Evolutionary conservation across 2,888 invertebrate genomes (phyloP).

Genomic region (Melanostoma mellinum): DNA sequence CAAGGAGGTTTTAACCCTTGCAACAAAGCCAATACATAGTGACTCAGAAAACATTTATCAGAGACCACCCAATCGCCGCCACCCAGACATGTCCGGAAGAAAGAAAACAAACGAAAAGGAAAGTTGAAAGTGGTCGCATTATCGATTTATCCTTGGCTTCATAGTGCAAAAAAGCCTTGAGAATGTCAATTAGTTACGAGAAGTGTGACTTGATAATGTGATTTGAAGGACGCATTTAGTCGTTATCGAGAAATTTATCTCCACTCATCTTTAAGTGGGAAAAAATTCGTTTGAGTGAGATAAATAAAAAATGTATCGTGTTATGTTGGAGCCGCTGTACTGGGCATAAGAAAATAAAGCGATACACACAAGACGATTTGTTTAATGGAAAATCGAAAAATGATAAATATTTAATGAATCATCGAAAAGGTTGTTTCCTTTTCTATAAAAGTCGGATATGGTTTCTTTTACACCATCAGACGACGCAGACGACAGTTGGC

Average conservation of each 20-base stretch:
- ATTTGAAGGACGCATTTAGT: constrained; percentile 48
- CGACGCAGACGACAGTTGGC: background rate
- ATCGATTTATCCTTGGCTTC: constrained; percentile 63
- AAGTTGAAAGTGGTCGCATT: constrained; percentile 58
- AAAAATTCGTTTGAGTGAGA: no score
- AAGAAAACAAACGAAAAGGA: constrained; percentile 52
- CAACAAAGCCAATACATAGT: constrained; percentile 23
- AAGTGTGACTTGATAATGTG: constrained; percentile 50
- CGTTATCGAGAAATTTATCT: constrained; percentile 42
- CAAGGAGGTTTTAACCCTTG: constrained; percentile 61
- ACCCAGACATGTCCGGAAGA: constrained; percentile 50
- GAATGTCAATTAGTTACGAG: constrained; percentile 53
- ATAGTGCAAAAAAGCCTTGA: constrained; percentile 55
- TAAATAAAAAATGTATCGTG: no score
- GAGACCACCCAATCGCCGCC: constrained; percentile 45
- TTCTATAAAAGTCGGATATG: constrained; percentile 12
- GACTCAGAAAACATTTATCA: constrained; percentile 65
- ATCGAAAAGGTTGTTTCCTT: constrained; percentile 5
- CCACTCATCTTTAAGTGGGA: background rate
- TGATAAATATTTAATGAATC: no score
- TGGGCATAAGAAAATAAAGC: no score
- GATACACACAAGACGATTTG: no score
- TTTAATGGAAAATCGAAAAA: no score
- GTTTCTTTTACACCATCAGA: background rate
- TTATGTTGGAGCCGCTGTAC: no score